phyloP scores from a whole-genome alignment of 2,888 invertebrate genomes.

The Acanthosepion lycidas region DNA sequence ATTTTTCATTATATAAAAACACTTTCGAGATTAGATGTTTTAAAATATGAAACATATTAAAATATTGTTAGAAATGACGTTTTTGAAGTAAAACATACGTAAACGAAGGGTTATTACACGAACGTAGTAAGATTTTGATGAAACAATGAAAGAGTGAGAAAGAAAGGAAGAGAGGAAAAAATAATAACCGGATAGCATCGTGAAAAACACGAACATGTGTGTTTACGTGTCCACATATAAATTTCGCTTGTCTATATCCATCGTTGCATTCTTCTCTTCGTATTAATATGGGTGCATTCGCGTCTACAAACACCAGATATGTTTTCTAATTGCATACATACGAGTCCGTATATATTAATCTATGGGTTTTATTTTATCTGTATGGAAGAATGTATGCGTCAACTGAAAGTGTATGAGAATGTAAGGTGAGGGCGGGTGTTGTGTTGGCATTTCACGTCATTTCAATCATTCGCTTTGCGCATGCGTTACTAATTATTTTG shows the following conservation, averaged over 20 bases:
- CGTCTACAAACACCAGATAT: background rate
- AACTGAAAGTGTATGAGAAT: background rate
- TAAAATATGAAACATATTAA: no score
- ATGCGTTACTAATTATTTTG: background rate
- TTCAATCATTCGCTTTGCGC: background rate
- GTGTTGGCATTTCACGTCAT: constrained; percentile 22
- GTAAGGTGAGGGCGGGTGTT: background rate
- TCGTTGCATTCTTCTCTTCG: background rate
- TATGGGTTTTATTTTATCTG: background rate
- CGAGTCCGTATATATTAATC: background rate
- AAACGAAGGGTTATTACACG: no score
- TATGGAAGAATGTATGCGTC: background rate
- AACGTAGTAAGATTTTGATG: no score
- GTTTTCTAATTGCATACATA: background rate
- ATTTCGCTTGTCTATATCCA: background rate
- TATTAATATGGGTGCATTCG: background rate
- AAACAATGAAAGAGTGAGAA: no score
- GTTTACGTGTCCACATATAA: no score
- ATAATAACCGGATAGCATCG: no score
- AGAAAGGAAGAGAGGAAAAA: no score
- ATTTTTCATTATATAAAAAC: no score
- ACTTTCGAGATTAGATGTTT: no score
- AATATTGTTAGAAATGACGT: no score
- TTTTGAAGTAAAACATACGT: no score
- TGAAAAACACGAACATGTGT: no score